Percentiles rank a stretch among this genome's conserved stretches.
Conservation (phyloP, 2,888 invertebrate genomes). For the Dryadula phaetusa region DNA sequence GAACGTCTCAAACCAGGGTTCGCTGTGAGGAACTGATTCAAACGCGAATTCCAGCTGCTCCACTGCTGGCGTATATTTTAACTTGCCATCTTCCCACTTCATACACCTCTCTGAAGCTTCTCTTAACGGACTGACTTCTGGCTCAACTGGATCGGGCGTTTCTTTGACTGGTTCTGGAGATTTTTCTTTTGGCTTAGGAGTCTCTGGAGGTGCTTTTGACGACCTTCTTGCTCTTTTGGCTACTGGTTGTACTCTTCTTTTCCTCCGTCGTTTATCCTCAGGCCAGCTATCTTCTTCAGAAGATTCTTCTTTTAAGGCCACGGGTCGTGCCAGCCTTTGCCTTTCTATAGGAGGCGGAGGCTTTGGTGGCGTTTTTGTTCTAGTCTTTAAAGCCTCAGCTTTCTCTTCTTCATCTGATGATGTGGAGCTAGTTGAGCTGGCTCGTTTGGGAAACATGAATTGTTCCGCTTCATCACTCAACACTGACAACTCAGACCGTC, state of each 20-base stretch:
- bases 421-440: constrained; percentile 82
- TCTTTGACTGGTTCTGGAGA: constrained; percentile 48
- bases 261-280: constrained; percentile 64
- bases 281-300: constrained; percentile 78
- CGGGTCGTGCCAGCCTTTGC: constrained; percentile 68
- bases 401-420: constrained; percentile 73
- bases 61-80: constrained; percentile 80
- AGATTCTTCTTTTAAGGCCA: constrained; percentile 76
- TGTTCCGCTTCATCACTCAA: constrained; percentile 94
- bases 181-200: constrained; percentile 44
- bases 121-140: constrained; percentile 58
- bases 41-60: constrained; percentile 89
- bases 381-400: constrained; percentile 58
- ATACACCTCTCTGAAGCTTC: constrained; percentile 69
- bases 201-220: constrained; percentile 43
- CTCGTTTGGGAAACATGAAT: constrained; percentile 91
- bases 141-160: constrained; percentile 42
- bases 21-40: constrained; percentile 88
- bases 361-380: constrained; percentile 68
- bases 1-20: constrained; percentile 92
- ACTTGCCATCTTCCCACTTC: constrained; percentile 77
- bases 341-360: constrained; percentile 67
- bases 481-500: constrained; percentile 89
- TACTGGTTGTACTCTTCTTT: constrained; percentile 57
- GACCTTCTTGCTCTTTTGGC: constrained; percentile 55